Percentiles rank a stretch among this genome's conserved stretches.
phyloP scores from a whole-genome alignment of 2,113 vertebrate genomes.

The Sylvietta virens region DNA sequence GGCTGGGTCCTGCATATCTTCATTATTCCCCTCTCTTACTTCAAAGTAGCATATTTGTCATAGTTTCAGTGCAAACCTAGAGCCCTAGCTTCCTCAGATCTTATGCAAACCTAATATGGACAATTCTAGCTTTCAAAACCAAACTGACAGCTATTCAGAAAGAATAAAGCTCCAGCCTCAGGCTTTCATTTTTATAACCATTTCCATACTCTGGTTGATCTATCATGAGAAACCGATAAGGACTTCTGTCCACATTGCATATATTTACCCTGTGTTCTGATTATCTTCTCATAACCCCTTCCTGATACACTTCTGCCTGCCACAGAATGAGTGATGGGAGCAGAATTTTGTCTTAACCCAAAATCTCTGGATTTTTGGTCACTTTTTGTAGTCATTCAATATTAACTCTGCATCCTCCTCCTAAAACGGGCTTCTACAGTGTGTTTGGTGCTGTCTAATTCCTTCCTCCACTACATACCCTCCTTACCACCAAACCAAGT shows the following conservation, averaged over 20 bases:
- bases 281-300: not conserved
- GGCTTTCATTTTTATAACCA: constrained; percentile 22
- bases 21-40: not conserved
- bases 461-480: not conserved
- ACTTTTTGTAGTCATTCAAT: not conserved
- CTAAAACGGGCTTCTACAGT: not conserved
- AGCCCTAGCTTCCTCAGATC: constrained; percentile 1
- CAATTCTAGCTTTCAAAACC: not conserved
- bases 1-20: not conserved
- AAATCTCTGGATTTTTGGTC: not conserved
- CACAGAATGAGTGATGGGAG: not conserved
- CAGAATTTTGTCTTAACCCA: constrained; percentile 13
- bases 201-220: not conserved
- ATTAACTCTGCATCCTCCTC: not conserved
- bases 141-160: constrained; percentile 8
- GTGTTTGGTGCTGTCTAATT: not conserved
- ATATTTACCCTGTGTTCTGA: not conserved
- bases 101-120: constrained; percentile 37
- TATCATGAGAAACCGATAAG: not conserved
- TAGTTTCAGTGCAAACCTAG: not conserved
- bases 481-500: not conserved
- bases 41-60: constrained; percentile 28
- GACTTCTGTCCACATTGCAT: not conserved
- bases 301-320: not conserved
- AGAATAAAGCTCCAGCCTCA: not conserved